Evolutionary conservation across 92 coral and sea anemone genomes (phyloP).

Genomic region (Porites divaricata): DNA sequence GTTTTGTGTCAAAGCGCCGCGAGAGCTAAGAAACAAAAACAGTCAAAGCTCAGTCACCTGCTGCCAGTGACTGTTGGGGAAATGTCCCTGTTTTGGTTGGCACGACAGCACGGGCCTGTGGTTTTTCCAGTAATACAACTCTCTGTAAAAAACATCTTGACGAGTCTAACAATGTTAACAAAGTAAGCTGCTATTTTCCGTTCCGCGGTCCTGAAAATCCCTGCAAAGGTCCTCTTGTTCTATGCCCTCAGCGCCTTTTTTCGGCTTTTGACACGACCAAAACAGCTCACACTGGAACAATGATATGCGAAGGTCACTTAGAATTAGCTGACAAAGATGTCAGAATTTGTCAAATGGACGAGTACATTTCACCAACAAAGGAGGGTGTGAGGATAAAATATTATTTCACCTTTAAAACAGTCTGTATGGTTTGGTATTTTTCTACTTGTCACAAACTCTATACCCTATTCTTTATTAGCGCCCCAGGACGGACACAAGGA

Average conservation of each 20-base stretch:
- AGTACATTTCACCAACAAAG: constrained; percentile 6
- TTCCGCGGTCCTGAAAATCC: constrained; percentile 17
- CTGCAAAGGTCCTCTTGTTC: constrained; percentile 5
- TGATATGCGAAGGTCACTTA: constrained; percentile 12
- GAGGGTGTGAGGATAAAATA: neutral
- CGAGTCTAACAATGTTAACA: too few species aligned
- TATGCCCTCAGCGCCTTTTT: constrained; percentile 19
- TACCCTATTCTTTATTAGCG: constrained; percentile 5
- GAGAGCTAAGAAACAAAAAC: constrained; percentile 8
- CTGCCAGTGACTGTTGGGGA: constrained; percentile 17
- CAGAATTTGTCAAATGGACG: constrained; percentile 7
- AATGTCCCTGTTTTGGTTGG: constrained; percentile 1
- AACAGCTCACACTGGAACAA: constrained; percentile 24
- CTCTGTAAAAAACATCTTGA: constrained; percentile 15
- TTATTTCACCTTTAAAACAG: neutral
- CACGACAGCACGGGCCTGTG: too few species aligned
- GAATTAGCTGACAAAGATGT: constrained; percentile 16
- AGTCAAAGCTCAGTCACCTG: neutral
- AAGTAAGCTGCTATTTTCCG: constrained; percentile 28
- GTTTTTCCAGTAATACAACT: neutral
- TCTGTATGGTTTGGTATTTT: neutral
- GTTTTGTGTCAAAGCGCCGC: constrained; percentile 15
- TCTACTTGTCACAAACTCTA: neutral
- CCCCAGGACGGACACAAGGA: neutral
- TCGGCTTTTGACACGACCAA: constrained; percentile 25